Percentiles rank a stretch among this genome's conserved stretches.
phyloP scores from a whole-genome alignment of 2,797 vertebrate genomes.

The Rhabdophis nuchalis region DNA sequence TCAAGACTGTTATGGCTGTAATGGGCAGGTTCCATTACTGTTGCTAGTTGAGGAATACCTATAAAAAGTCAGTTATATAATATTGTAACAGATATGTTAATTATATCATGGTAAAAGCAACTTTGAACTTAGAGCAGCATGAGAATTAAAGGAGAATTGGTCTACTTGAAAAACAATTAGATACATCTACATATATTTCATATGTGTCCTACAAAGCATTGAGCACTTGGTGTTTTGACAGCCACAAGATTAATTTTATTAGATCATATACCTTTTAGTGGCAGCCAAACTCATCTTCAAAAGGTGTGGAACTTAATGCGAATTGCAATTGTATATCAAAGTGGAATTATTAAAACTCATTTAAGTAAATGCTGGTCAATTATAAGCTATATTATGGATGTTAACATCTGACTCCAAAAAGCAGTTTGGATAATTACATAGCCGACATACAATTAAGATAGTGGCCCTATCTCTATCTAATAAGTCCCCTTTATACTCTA shows the following conservation, averaged over 20 bases:
- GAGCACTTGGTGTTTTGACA: not conserved
- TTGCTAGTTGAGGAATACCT: not conserved
- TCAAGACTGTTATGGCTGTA: not conserved
- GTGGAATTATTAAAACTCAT: not conserved
- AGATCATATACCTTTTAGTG: not conserved
- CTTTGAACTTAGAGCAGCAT: not conserved
- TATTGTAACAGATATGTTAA: not conserved
- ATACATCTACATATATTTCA: not conserved
- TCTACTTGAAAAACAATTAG: not conserved
- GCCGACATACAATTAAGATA: not conserved
- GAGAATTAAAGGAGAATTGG: not conserved
- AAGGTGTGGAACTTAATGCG: not conserved
- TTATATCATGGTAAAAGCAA: not conserved
- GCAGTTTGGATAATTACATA: not conserved
- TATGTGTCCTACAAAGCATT: not conserved
- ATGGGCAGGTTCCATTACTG: not conserved
- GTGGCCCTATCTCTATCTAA: not conserved
- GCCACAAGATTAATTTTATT: not conserved
- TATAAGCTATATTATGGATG: not conserved
- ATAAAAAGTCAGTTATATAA: not conserved
- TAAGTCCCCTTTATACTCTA: not conserved
- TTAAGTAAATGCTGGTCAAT: not conserved
- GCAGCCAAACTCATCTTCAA: not conserved
- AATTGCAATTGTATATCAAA: not conserved
- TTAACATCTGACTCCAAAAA: not conserved